Base-by-base conservation (phyloP, 2,888 invertebrate genomes). In the Coremacera marginata region DNA sequence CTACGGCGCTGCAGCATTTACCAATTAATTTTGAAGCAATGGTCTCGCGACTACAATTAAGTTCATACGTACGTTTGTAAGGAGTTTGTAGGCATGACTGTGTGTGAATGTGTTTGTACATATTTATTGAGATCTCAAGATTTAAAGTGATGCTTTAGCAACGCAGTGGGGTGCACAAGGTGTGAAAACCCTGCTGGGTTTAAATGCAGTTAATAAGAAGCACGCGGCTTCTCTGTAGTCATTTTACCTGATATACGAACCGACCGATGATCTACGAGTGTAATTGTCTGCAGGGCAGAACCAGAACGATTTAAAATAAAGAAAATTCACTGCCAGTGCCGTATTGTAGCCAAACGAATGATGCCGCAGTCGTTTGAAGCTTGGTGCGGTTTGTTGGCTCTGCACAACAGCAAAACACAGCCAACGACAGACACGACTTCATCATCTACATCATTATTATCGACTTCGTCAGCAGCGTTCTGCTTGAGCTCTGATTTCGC, bases 161-260 rank as follows among this genome's bases (percentile, higher is more conserved):
- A 70, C 86, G 78, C 87, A 86, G 87, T 84, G 86, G 88, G 88
- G 84, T 82, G 85, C 85, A 85, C 82, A 87, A 88, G 88, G 88
- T 88, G 88, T 88, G 88, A 88, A 88, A 86, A 87, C 86, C 88
- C 88, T 88, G 88, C 88, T 88, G 88, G 84, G 87, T 85, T 85
- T 84, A 84, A 88, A 85, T 86, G 86, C 84, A 86, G 86, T 85
- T 88, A 87, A 87, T 86, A 88, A 86, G 86, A 86, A 85, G 83
- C 82, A 81, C 81, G 81, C 82, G 81, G 82, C 80, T 71, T 75
- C 79, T 78, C n/a, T 79, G 75, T 79, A 77, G 77, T 77, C 60
- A 51, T 65, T 74, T 68, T 71, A 51, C 63, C 74, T 77, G 74
- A 63, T 55, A 65, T 76, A 49, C 77, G 76, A 44, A 70, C 70